phyloP scores from a whole-genome alignment of 2,113 vertebrate genomes.

The Platichthys flesus region DNA sequence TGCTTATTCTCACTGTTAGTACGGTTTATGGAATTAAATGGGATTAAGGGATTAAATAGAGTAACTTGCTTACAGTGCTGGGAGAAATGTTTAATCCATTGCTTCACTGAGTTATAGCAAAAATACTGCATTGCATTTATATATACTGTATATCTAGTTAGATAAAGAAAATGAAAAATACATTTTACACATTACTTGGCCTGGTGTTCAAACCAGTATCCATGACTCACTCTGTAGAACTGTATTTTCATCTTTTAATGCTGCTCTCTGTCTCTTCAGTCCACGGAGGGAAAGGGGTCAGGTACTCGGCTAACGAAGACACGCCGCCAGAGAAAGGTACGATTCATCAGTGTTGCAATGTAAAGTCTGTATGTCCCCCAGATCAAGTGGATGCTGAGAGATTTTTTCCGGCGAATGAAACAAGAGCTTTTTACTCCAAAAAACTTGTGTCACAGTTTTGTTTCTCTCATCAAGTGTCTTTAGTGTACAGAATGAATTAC shows the following conservation, averaged over 20 bases:
- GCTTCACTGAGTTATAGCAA: neutral
- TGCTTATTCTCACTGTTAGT: conserved; percentile 30
- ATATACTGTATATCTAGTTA: neutral
- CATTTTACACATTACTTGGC: too few relatives aligned
- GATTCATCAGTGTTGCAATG: conserved; percentile 55
- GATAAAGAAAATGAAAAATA: neutral
- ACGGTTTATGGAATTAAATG: conserved; percentile 38
- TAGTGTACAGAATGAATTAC: conserved; percentile 36
- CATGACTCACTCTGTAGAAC: too few relatives aligned
- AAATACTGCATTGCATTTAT: neutral
- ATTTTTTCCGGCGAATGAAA: neutral
- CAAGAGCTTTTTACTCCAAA: neutral
- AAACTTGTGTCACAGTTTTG: neutral
- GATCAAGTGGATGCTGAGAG: neutral
- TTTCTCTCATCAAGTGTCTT: neutral
- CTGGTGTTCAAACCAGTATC: too few relatives aligned
- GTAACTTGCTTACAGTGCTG: neutral
- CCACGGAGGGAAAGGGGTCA: conserved; percentile 95
- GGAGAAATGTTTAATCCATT: neutral
- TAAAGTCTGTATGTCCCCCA: neutral
- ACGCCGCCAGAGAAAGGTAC: conserved; percentile 96
- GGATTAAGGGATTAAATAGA: conserved; percentile 46
- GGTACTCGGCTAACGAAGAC: conserved; percentile 95
- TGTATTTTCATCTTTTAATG: conserved; percentile 1
- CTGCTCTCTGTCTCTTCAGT: conserved; percentile 77